Conservation (phyloP, 2,888 invertebrate genomes). For the Sminthurides aquaticus region DNA sequence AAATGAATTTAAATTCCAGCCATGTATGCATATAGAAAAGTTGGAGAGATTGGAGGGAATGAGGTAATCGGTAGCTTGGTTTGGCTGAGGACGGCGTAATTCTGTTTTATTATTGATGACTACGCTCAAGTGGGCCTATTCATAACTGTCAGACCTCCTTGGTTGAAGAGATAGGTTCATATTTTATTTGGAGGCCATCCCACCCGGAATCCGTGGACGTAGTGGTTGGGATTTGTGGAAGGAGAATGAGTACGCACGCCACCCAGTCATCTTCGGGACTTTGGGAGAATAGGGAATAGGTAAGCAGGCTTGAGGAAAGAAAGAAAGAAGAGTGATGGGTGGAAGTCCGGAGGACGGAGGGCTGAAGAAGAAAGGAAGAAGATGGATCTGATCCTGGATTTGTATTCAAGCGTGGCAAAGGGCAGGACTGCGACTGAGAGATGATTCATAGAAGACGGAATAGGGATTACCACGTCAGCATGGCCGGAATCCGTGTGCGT, state of each 20-base stretch:
- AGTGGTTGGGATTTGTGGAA: conserved; percentile 10
- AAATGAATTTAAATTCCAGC: too few species aligned
- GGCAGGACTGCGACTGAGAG: neutral
- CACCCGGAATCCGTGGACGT: conserved; percentile 7
- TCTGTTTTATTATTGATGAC: conserved; percentile 28
- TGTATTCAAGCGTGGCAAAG: neutral
- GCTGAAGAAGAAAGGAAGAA: neutral
- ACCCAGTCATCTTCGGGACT: too few species aligned
- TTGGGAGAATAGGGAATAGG: too few species aligned
- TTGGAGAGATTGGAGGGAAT: neutral
- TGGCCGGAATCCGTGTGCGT: neutral
- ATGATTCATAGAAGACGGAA: neutral
- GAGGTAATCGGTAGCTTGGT: neutral
- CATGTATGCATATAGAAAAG: too few species aligned
- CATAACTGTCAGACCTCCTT: conserved; percentile 26
- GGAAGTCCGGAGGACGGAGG: neutral
- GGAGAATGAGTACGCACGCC: too few species aligned
- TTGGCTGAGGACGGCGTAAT: neutral
- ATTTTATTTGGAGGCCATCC: conserved; percentile 21
- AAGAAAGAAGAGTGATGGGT: neutral
- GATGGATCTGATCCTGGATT: neutral
- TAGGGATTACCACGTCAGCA: neutral
- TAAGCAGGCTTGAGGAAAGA: too few species aligned
- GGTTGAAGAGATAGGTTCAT: conserved; percentile 23
- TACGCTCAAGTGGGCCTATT: conserved; percentile 23